Evolutionary conservation across 30 jellyfish, hydroid and myxozoan genomes (phyloP), one percentile per base, ranked within the genome.

Genomic region (Aurelia sp.): DNA sequence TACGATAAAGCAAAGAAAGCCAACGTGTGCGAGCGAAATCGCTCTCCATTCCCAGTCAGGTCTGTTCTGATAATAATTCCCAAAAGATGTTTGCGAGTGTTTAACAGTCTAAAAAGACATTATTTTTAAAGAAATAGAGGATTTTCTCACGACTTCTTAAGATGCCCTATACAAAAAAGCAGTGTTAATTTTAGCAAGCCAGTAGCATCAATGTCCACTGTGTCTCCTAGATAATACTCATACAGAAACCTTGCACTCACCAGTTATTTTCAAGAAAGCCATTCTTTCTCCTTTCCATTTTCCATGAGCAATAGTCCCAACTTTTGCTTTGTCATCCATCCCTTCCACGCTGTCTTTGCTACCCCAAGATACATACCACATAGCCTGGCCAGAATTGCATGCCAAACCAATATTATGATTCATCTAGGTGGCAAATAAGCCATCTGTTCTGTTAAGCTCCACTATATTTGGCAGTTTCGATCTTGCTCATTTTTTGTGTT

Each of bases 281-380:
- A 84, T 40, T 23, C 93, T 73, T 62, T 84, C 93, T 13, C 93
- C 93, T 74, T 73, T 84, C 93, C 93, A 84, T 27, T 84, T 84
- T 11, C 93, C 93, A 63, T 84, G 93, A 48, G 93, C 93, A 19
- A 84, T 84, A 13, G 93, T 84, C 78, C 68, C 80, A 23, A 73
- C 75, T 84, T 84, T 84, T 52, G 37, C 58, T 30, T 72, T 30
- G 70, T 72, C 82, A 9, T 62, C 87, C 81, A 73, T 16, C 9
- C 79, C 59, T 33, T 59, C 23, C 2, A 79, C 23, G 37, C 33
- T 72, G 31, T 20, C 61, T 72, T 62, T 73, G 11, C 51, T 72
- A 7, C 62, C 19, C 23, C 71, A 68, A 21, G 91, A 35, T 17
- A 84, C 93, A 72, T 84, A 84, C 93, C 93, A 84, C 87, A 73